A percentile compares a stretch with the other conserved stretches of the same genome.
phyloP scores from a whole-genome alignment of 35 echinoderm and acorn worm genomes.

The Anneissia japonica region DNA sequence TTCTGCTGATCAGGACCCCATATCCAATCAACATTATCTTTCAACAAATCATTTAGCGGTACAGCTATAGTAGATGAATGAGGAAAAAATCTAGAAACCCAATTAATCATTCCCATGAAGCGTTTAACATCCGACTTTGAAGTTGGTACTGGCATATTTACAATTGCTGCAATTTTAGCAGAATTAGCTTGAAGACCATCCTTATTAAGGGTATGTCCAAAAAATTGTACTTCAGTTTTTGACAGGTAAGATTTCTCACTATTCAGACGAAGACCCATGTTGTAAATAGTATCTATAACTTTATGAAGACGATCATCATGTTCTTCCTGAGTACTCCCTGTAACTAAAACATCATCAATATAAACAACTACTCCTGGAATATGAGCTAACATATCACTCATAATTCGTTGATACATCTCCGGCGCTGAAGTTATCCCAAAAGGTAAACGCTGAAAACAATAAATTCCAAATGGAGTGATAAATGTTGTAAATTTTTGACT shows the following conservation, averaged over 20 bases:
- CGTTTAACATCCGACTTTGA: too few species aligned
- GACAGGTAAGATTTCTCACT: too few species aligned
- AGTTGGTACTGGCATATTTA: too few species aligned
- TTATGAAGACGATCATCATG: constrained; percentile 21
- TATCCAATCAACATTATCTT: neutral
- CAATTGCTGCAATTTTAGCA: too few species aligned
- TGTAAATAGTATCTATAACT: neutral
- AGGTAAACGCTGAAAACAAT: neutral
- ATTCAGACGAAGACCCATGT: neutral
- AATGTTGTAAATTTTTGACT: constrained; percentile 29
- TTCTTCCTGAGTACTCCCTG: constrained; percentile 23
- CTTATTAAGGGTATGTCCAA: too few species aligned
- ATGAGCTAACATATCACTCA: neutral
- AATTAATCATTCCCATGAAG: too few species aligned
- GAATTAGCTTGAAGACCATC: too few species aligned
- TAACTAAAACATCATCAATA: constrained; percentile 34
- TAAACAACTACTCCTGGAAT: neutral
- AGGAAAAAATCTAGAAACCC: too few species aligned
- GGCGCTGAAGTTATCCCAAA: constrained; percentile 6
- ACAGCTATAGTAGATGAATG: too few species aligned
- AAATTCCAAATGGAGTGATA: constrained; percentile 36
- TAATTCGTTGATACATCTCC: neutral
- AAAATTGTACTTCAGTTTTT: neutral
- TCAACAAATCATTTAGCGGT: constrained; percentile 8
- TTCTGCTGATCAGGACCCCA: neutral